Evolutionary conservation across 2,113 vertebrate genomes (phyloP).

Genomic region (Amphilophus citrinellus): DNA sequence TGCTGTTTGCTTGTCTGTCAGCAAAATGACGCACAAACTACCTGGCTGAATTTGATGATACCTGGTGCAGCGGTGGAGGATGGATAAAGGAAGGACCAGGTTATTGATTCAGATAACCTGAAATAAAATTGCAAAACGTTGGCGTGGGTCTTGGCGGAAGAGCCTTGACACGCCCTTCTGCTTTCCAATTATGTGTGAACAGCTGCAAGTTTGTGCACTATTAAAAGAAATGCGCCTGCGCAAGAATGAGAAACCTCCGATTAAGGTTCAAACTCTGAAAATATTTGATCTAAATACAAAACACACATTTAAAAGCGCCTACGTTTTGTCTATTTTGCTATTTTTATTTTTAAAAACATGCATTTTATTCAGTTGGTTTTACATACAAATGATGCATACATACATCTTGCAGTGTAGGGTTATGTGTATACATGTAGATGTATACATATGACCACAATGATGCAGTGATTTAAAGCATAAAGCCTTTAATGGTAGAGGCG

Average conservation of each 20-base stretch:
- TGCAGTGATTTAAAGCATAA: background rate
- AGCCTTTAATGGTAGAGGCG: conserved; percentile 1
- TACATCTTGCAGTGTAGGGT: too few relatives aligned
- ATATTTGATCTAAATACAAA: background rate
- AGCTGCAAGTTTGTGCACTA: background rate
- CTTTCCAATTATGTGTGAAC: background rate
- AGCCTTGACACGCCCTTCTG: background rate
- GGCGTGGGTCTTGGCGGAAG: background rate
- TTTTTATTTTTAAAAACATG: too few relatives aligned
- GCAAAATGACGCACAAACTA: background rate
- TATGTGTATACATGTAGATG: too few relatives aligned
- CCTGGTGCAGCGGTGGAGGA: background rate
- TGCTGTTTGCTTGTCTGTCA: background rate
- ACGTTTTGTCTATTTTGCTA: too few relatives aligned
- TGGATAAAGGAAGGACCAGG: background rate
- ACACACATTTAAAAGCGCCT: too few relatives aligned
- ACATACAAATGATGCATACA: too few relatives aligned
- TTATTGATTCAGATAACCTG: background rate
- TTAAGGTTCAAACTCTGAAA: background rate
- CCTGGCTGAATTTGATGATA: background rate
- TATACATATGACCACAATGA: too few relatives aligned
- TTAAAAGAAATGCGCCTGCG: background rate
- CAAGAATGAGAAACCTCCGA: too few relatives aligned
- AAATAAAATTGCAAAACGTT: background rate
- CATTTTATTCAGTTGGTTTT: too few relatives aligned